Evolutionary conservation across 2,113 vertebrate species (phyloP).

Genomic region (Chionodraco myersi): DNA sequence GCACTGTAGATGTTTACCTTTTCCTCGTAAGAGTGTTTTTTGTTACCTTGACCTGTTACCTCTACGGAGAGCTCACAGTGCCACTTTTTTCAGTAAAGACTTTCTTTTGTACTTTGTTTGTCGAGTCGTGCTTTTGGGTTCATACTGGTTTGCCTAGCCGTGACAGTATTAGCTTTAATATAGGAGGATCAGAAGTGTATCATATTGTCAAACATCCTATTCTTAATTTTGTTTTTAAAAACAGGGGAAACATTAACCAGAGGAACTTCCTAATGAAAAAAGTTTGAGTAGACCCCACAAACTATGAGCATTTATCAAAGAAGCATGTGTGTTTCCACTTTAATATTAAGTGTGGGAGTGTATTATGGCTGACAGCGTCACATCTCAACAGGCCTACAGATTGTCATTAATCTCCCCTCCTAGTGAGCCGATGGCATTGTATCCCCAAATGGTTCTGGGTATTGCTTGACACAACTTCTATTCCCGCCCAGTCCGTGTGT

Average conservation of each 20-base stretch:
- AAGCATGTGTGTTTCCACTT: conserved; percentile 24
- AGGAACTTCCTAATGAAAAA: neutral
- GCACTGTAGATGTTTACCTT: too few species aligned
- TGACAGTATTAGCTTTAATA: too few species aligned
- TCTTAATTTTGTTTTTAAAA: neutral
- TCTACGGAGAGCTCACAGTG: too few species aligned
- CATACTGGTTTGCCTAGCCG: too few species aligned
- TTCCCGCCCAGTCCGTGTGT: conserved; percentile 15
- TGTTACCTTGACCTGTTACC: too few species aligned
- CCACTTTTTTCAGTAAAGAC: too few species aligned
- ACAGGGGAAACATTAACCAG: neutral
- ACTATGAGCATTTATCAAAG: neutral
- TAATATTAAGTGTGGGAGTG: conserved; percentile 12
- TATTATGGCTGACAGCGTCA: conserved; percentile 18
- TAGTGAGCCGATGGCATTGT: conserved; percentile 15
- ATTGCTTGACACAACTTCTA: conserved; percentile 30
- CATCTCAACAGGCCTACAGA: conserved; percentile 17
- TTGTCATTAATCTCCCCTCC: conserved; percentile 30
- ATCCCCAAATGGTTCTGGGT: neutral
- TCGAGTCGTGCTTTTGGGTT: too few species aligned
- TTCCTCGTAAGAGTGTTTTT: too few species aligned
- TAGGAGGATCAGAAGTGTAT: too few species aligned
- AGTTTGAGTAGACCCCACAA: neutral
- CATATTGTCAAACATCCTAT: neutral
- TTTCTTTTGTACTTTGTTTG: too few species aligned